phyloP scores from a whole-genome alignment of 2,888 invertebrate genomes.

The Polymixis lichenea region DNA sequence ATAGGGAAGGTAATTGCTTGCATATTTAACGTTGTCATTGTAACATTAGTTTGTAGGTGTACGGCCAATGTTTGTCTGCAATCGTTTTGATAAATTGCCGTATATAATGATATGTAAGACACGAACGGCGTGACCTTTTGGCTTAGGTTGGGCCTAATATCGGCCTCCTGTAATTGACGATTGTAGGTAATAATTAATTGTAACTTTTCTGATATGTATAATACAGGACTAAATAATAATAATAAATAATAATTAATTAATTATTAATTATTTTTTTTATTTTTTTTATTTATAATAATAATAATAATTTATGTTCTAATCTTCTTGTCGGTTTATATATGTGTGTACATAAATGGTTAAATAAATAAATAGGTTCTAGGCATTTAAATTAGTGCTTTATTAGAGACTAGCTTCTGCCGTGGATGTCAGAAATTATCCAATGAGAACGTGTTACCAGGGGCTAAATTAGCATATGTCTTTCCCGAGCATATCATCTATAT shows the following conservation, averaged over 20 bases:
- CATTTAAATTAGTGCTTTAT: neutral
- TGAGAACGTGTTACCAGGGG: too few relatives aligned
- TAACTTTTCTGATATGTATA: slow-evolving; percentile 42
- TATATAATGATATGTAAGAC: slow-evolving; percentile 55
- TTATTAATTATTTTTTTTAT: too few relatives aligned
- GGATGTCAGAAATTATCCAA: too few relatives aligned
- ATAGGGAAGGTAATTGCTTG: slow-evolving; percentile 60
- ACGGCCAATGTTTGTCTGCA: slow-evolving; percentile 36
- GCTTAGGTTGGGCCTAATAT: slow-evolving; percentile 33
- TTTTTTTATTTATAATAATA: too few relatives aligned
- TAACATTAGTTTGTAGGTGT: slow-evolving; percentile 26
- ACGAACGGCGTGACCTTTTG: slow-evolving; percentile 53
- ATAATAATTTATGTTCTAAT: too few relatives aligned
- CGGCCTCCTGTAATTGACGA: slow-evolving; percentile 24
- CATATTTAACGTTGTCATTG: slow-evolving; percentile 41
- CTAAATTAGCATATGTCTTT: too few relatives aligned
- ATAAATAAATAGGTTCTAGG: neutral
- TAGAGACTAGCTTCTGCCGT: neutral
- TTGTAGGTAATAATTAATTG: slow-evolving; percentile 41
- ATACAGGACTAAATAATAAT: neutral
- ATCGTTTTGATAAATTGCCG: slow-evolving; percentile 64
- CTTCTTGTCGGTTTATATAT: too few relatives aligned
- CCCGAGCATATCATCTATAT: too few relatives aligned
- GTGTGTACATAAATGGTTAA: too few relatives aligned
- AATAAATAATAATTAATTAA: too few relatives aligned